phyloP scores from a whole-genome alignment of 2,888 invertebrate species.

The Apotomis capreana region DNA sequence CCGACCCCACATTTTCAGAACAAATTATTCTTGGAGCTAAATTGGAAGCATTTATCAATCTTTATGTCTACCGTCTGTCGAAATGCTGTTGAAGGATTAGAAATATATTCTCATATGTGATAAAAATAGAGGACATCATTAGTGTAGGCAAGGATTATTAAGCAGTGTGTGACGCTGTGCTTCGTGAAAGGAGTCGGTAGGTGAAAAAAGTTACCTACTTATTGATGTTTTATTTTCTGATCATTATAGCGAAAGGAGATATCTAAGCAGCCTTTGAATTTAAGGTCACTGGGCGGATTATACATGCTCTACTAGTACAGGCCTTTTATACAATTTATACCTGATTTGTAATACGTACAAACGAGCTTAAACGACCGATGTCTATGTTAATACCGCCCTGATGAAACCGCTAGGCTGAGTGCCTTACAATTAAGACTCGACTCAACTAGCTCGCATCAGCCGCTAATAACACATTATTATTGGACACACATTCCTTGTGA shows the following conservation, averaged over 20 bases:
- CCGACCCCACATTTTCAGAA: slow-evolving; percentile 27
- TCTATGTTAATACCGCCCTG: slow-evolving; percentile 4
- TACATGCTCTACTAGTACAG: slow-evolving; percentile 5
- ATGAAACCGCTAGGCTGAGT: slow-evolving; percentile 20
- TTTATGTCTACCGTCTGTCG: slow-evolving; percentile 18
- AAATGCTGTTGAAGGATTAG: slow-evolving; percentile 14
- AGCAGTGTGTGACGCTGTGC: neutral
- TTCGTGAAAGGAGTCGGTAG: neutral
- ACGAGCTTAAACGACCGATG: slow-evolving; percentile 8
- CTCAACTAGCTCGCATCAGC: slow-evolving; percentile 17
- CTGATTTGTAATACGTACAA: neutral
- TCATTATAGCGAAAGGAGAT: slow-evolving; percentile 7
- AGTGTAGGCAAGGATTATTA: neutral
- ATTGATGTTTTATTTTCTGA: neutral
- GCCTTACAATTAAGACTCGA: slow-evolving; percentile 14
- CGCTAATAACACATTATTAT: slow-evolving; percentile 22
- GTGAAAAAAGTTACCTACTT: neutral
- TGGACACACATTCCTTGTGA: slow-evolving; percentile 30
- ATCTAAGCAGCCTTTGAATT: slow-evolving; percentile 2
- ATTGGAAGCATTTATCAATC: slow-evolving; percentile 18
- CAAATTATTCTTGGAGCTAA: slow-evolving; percentile 15
- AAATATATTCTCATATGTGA: slow-evolving; percentile 16
- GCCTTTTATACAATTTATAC: slow-evolving; percentile 13
- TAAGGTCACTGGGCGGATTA: slow-evolving; percentile 19
- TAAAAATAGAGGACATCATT: slow-evolving; percentile 22